phyloP scores from a whole-genome alignment of 2,797 vertebrate genomes.

The Carapus acus region DNA sequence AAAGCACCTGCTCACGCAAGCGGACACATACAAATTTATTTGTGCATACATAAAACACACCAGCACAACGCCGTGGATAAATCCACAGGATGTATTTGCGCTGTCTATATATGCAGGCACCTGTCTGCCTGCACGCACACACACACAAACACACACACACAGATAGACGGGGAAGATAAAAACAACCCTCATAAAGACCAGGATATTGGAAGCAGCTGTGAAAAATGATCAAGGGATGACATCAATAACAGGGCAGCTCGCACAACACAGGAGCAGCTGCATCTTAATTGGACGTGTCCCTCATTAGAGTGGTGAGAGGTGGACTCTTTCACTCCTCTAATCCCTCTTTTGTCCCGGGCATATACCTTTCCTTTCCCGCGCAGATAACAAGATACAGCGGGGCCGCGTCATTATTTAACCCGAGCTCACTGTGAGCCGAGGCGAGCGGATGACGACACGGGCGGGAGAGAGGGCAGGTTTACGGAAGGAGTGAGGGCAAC shows the following conservation, averaged over 20 bases:
- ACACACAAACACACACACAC: constrained; percentile 47
- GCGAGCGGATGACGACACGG: constrained; percentile 4
- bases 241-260: constrained; percentile 62
- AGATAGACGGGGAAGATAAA: constrained; percentile 58
- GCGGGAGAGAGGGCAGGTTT: constrained; percentile 10
- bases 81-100: constrained; percentile 53
- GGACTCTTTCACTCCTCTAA: constrained; percentile 12
- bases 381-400: constrained; percentile 9
- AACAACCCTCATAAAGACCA: constrained; percentile 65
- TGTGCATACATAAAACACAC: constrained; percentile 22
- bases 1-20: neutral
- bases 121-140: too few relatives aligned
- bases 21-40: constrained; percentile 13
- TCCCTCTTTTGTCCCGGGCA: neutral
- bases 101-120: constrained; percentile 59
- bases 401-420: constrained; percentile 4
- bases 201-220: constrained; percentile 67
- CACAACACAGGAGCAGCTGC: constrained; percentile 60
- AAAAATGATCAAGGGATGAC: constrained; percentile 69
- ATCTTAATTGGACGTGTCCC: constrained; percentile 60
- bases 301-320: constrained; percentile 53
- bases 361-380: constrained; percentile 1
- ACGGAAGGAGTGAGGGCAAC: too few relatives aligned
- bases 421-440: constrained; percentile 4
- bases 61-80: constrained; percentile 24